A percentile compares a stretch with the other conserved stretches of the same genome.
phyloP scores from a whole-genome alignment of 2,113 vertebrate species.

The Cololabis saira region DNA sequence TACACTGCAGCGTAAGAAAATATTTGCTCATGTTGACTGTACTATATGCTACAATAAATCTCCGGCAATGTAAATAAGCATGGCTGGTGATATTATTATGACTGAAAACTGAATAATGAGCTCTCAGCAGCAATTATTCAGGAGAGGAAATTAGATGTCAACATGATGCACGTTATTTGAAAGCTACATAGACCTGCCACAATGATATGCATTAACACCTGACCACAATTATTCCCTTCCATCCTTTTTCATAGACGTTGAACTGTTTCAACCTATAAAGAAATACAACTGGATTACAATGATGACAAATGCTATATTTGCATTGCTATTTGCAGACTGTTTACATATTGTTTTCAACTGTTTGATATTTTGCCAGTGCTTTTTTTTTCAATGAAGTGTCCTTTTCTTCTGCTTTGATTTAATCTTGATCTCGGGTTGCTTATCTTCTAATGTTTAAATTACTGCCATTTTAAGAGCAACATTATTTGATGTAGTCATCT shows the following conservation, averaged over 20 bases:
- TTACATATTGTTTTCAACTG: background rate
- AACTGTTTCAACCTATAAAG: background rate
- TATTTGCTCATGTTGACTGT: background rate
- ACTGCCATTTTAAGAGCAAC: background rate
- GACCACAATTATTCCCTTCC: background rate
- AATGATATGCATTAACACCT: background rate
- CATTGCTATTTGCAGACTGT: background rate
- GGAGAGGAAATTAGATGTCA: slow-evolving; percentile 10
- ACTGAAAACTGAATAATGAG: slow-evolving; percentile 6
- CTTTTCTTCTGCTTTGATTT: background rate
- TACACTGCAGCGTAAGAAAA: background rate
- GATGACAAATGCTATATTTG: background rate
- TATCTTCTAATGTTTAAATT: background rate
- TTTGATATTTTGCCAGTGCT: background rate
- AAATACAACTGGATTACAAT: background rate
- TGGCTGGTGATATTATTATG: background rate
- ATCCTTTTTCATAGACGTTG: background rate
- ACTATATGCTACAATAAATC: background rate
- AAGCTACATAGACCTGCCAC: slow-evolving; percentile 2
- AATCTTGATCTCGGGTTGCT: background rate
- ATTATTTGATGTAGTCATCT: background rate
- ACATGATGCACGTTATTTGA: background rate
- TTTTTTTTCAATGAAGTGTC: background rate
- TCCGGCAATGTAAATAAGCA: slow-evolving; percentile 22
- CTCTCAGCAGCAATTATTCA: background rate